These are phyloP conservation scores for Steinernema khuongi DNA, from an alignment of 1,140 invertebrate genomes.

Conservation along the genomic window DNA sequence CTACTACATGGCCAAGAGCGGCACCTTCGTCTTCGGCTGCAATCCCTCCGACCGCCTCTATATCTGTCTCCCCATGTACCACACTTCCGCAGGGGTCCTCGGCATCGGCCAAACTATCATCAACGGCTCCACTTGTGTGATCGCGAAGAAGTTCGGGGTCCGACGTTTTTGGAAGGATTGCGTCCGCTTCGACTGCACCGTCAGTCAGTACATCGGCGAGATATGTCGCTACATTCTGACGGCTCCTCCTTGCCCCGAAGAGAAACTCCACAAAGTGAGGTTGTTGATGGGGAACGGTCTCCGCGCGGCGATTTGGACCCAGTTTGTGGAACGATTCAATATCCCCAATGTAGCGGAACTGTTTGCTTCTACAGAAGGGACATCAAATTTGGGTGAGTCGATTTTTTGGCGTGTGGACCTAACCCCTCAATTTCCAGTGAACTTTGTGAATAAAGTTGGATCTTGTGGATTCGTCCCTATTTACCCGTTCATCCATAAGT, in stretches of 20 bases:
- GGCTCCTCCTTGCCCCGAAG: slow-evolving; percentile 71
- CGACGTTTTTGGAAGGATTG: slow-evolving; percentile 90
- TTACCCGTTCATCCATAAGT: slow-evolving; percentile 51
- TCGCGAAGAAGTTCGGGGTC: slow-evolving; percentile 88
- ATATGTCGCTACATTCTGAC: slow-evolving; percentile 92
- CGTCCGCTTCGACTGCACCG: slow-evolving; percentile 87
- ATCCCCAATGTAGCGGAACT: slow-evolving; percentile 80
- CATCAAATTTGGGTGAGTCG: slow-evolving; percentile 72
- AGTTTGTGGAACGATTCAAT: slow-evolving; percentile 81
- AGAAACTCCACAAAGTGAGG: slow-evolving; percentile 75
- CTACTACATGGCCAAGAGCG: slow-evolving; percentile 52
- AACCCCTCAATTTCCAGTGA: slow-evolving; percentile 67
- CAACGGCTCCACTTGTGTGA: slow-evolving; percentile 75
- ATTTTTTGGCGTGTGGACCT: background rate
- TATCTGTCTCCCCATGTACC: slow-evolving; percentile 82
- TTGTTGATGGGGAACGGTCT: slow-evolving; percentile 94
- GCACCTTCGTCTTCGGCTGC: slow-evolving; percentile 62
- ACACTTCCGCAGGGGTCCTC: slow-evolving; percentile 77
- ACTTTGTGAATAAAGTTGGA: slow-evolving; percentile 70
- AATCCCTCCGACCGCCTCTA: slow-evolving; percentile 75
- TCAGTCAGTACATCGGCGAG: slow-evolving; percentile 93
- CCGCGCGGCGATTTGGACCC: slow-evolving; percentile 87
- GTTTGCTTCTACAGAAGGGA: slow-evolving; percentile 95
- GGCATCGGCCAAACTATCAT: slow-evolving; percentile 75
- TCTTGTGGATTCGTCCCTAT: slow-evolving; percentile 84